Conservation (phyloP, 1,140 invertebrate genomes). For the Drosophila orena region DNA sequence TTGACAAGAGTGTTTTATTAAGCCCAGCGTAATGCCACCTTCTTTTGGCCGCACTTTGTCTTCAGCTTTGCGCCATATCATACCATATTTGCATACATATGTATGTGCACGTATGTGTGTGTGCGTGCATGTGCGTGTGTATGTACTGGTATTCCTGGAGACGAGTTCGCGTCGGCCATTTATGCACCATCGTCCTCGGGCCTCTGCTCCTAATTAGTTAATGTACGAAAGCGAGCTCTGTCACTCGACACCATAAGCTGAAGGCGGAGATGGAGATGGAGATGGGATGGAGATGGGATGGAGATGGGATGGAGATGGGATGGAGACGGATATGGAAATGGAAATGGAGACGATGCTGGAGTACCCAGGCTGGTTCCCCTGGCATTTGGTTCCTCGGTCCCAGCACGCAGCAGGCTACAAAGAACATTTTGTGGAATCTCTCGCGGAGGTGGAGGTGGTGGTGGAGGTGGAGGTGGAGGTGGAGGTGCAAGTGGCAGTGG, state of each 20-base stretch:
- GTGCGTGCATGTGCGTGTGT: too few relatives aligned
- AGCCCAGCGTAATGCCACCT: conserved; percentile 12
- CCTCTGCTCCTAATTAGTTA: conserved; percentile 69
- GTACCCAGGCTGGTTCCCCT: conserved; percentile 19
- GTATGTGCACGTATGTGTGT: too few relatives aligned
- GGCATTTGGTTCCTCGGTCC: conserved; percentile 27
- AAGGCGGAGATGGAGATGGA: neutral
- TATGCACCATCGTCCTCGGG: conserved; percentile 15
- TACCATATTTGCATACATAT: neutral
- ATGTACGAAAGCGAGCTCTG: conserved; percentile 59
- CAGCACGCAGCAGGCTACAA: conserved; percentile 45
- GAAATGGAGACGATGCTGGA: conserved; percentile 1
- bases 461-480: neutral
- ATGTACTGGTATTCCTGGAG: conserved; percentile 8
- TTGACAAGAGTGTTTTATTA: conserved; percentile 13
- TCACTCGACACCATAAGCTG: conserved; percentile 16
- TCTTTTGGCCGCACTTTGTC: conserved; percentile 6
- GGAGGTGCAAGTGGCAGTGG: too few relatives aligned
- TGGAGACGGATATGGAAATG: neutral
- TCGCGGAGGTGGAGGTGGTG: neutral
- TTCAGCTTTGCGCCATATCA: too few relatives aligned
- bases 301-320: neutral
- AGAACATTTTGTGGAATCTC: conserved; percentile 48
- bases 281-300: neutral
- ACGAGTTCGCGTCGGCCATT: conserved; percentile 7